Base-by-base conservation (phyloP, 2,113 vertebrate species). In the Todiramphus chloris region DNA sequence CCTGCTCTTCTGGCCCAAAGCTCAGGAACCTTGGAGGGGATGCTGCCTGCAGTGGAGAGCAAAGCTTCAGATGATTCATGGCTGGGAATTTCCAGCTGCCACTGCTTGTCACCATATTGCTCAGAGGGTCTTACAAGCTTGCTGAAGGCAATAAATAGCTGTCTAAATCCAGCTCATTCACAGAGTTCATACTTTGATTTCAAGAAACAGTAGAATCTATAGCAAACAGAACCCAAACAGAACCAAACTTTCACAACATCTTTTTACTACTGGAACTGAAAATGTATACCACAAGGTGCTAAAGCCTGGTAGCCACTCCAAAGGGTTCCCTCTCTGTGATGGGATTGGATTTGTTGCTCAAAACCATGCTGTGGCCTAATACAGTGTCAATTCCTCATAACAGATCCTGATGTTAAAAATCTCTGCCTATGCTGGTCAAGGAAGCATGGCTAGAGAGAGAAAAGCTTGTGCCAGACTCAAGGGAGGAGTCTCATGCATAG, bases 121-220 rank as follows among this genome's bases (percentile, higher is more conserved):
- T 93, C 73, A 83, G 41, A 83, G 55, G 23, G 74, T 55, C 63
- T 96, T 74, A 74, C 51, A 77, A 74, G 21, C 55, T 93, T 77
- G n/a, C 55, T 90, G 46, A 92, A 87, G 72, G 82, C 50, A 92
- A 94, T 83, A 90, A 94, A 94, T 50, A 91, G 11, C 50, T 93
- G 87, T 68, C 35, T 43, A 92, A 95, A 73, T 39, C 43, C 83
- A 85, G 24, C 9, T 92, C 39, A 83, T 70, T 89, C n/a, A 37
- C 41, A 58, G 7, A 69, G 41, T 62, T 87, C 64, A 35, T 66
- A 44, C 33, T 85, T 76, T 13, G 44, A 66, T 83, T 73, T 62
- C 19, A 59, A 46, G 28, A 81, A 91, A 51, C 2, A 4, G 30
- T n/a, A 84, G 43, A 74, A 68, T 58, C 30, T 56, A 23, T 30